These are phyloP conservation scores for Thunnus albacares DNA, from an alignment of 2,797 vertebrate species.

Conservation along the genomic window DNA sequence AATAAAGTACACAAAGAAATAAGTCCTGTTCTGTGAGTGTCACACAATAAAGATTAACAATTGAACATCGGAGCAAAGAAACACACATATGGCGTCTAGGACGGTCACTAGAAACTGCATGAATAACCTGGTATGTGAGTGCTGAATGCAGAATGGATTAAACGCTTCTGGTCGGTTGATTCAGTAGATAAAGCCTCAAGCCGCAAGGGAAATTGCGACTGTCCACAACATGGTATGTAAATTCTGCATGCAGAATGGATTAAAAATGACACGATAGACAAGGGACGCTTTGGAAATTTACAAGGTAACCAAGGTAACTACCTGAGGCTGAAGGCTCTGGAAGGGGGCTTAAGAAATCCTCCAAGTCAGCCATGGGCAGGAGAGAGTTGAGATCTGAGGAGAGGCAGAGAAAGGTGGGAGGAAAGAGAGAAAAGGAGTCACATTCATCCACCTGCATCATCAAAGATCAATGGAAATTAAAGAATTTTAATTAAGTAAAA, in stretches of 20 bases:
- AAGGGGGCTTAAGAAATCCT: slow-evolving; percentile 86
- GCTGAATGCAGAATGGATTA: slow-evolving; percentile 13
- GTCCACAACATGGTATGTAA: slow-evolving; percentile 23
- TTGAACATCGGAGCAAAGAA: slow-evolving; percentile 3
- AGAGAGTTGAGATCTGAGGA: slow-evolving; percentile 80
- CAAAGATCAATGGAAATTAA: neutral
- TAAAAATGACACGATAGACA: slow-evolving; percentile 14
- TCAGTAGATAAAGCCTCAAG: neutral
- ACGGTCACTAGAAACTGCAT: slow-evolving; percentile 11
- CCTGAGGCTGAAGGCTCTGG: slow-evolving; percentile 90
- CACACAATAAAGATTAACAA: neutral
- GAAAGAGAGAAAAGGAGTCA: slow-evolving; percentile 2
- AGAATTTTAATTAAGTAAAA: neutral
- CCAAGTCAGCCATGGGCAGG: slow-evolving; percentile 74
- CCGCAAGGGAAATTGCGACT: slow-evolving; percentile 8
- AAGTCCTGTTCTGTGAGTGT: no score
- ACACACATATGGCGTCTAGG: neutral
- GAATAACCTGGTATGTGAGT: neutral
- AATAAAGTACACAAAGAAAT: neutral
- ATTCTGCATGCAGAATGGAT: slow-evolving; percentile 26
- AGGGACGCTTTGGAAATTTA: slow-evolving; percentile 19
- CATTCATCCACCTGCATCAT: slow-evolving; percentile 1
- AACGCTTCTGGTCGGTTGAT: slow-evolving; percentile 18
- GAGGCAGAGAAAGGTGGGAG: slow-evolving; percentile 4
- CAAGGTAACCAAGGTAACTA: slow-evolving; percentile 64